These are phyloP conservation scores for Leucoraja erinaceus DNA, from an alignment of 2,113 vertebrate species.

Conservation along the genomic window DNA sequence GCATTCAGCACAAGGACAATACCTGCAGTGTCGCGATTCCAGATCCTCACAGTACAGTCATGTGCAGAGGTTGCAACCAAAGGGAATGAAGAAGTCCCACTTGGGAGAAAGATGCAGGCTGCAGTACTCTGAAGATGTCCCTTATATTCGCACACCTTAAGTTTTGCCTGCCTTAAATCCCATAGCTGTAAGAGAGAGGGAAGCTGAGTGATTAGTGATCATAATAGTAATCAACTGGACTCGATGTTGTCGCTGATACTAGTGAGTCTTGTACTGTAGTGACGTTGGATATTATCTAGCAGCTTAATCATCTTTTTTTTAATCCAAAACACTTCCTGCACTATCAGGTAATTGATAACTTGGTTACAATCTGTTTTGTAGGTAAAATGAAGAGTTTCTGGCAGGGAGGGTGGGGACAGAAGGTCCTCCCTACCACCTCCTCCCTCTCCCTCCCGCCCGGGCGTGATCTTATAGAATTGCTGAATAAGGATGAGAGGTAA, in stretches of 20 bases:
- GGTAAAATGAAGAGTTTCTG: neutral
- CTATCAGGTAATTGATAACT: neutral
- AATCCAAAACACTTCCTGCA: neutral
- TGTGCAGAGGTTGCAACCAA: conserved; percentile 76
- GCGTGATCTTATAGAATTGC: too few species aligned
- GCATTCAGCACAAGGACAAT: neutral
- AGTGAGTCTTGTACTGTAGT: neutral
- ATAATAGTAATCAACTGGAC: neutral
- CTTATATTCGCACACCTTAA: conserved; percentile 70
- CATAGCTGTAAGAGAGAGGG: conserved; percentile 66
- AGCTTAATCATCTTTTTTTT: neutral
- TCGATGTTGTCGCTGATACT: neutral
- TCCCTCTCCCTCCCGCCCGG: too few species aligned
- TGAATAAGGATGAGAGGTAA: too few species aligned
- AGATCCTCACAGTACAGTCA: conserved; percentile 80
- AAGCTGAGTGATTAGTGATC: conserved; percentile 13
- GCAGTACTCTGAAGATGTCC: conserved; percentile 80
- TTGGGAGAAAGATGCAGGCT: conserved; percentile 76
- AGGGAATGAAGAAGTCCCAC: conserved; percentile 44
- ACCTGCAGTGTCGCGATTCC: conserved; percentile 84
- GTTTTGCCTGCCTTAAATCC: conserved; percentile 83
- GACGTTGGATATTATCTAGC: neutral
- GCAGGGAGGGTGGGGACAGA: neutral
- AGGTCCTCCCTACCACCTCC: too few species aligned
- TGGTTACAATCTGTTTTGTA: neutral